A percentile compares a stretch with the other conserved stretches of the same genome.
phyloP scores from a whole-genome alignment of 2,888 invertebrate species.

The Timandra comae region DNA sequence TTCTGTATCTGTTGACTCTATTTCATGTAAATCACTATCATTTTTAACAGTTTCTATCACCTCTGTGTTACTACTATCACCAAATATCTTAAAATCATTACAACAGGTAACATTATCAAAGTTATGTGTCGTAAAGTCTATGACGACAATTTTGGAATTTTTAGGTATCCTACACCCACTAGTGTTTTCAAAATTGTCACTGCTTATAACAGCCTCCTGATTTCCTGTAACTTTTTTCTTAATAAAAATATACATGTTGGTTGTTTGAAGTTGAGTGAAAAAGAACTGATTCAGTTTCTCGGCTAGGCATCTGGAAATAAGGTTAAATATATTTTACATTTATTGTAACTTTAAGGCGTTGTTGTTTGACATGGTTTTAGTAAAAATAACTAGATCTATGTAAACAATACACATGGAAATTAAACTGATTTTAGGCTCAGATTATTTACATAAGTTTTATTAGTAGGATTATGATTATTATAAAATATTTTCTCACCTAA shows the following conservation, averaged over 20 bases:
- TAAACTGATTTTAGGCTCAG: too few relatives aligned
- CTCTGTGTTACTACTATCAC: constrained; percentile 43
- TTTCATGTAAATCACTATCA: constrained; percentile 40
- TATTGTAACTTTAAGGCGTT: too few relatives aligned
- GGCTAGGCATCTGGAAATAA: constrained; percentile 59
- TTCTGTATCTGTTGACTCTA: constrained; percentile 46
- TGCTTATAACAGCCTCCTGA: constrained; percentile 36
- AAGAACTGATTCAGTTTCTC: constrained; percentile 58
- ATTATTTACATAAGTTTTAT: too few relatives aligned
- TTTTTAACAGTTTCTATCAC: constrained; percentile 23
- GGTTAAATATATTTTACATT: too few relatives aligned
- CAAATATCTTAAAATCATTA: constrained; percentile 56
- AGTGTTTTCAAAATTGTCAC: constrained; percentile 49
- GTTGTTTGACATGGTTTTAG: too few relatives aligned
- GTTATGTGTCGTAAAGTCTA: constrained; percentile 47
- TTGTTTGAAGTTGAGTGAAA: constrained; percentile 54
- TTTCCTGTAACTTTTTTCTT: constrained; percentile 44
- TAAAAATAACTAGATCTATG: too few relatives aligned
- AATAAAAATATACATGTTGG: constrained; percentile 69
- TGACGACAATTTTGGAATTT: constrained; percentile 48
- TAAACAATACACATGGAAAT: too few relatives aligned
- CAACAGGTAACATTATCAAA: constrained; percentile 49
- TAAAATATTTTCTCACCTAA: constrained; percentile 42
- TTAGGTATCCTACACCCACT: constrained; percentile 55
- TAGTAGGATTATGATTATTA: too few relatives aligned